These are phyloP conservation scores for Stomatorhinus walkeri DNA, from an alignment of 2,797 vertebrate species.

Conservation along the genomic window DNA sequence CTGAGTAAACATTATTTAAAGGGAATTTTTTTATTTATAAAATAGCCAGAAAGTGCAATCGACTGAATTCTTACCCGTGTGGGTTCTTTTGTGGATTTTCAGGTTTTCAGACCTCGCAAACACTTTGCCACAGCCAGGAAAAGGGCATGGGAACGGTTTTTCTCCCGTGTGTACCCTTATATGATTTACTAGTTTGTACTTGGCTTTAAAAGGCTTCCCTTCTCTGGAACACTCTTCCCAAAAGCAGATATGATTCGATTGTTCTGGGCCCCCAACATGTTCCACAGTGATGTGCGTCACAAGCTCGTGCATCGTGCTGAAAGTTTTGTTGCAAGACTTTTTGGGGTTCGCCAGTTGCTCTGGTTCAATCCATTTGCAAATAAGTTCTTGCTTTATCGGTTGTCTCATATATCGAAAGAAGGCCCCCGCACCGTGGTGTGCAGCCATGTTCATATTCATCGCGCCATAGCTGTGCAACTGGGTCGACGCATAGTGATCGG, in stretches of 20 bases:
- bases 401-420: conserved; percentile 96
- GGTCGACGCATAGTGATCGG: conserved; percentile 90
- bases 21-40: background rate
- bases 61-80: conserved; percentile 70
- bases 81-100: conserved; percentile 91
- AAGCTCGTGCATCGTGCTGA: conserved; percentile 94
- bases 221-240: conserved; percentile 87
- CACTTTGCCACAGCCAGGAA: conserved; percentile 88
- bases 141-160: conserved; percentile 87
- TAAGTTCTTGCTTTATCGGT: conserved; percentile 94
- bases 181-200: conserved; percentile 93
- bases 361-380: conserved; percentile 97
- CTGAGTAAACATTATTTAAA: background rate
- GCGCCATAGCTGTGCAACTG: conserved; percentile 96
- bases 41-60: background rate
- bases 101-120: conserved; percentile 87
- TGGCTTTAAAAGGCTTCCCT: conserved; percentile 90
- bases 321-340: conserved; percentile 99
- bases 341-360: conserved; percentile 93
- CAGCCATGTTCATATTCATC: conserved; percentile 99
- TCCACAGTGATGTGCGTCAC: conserved; percentile 89
- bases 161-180: conserved; percentile 88
- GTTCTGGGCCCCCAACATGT: conserved; percentile 85
- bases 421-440: conserved; percentile 93
- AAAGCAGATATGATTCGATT: conserved; percentile 84